Evolutionary conservation across 2,888 invertebrate species (phyloP), one percentile per base, ranked within the genome.

Genomic region (Lochmaea capreae): DNA sequence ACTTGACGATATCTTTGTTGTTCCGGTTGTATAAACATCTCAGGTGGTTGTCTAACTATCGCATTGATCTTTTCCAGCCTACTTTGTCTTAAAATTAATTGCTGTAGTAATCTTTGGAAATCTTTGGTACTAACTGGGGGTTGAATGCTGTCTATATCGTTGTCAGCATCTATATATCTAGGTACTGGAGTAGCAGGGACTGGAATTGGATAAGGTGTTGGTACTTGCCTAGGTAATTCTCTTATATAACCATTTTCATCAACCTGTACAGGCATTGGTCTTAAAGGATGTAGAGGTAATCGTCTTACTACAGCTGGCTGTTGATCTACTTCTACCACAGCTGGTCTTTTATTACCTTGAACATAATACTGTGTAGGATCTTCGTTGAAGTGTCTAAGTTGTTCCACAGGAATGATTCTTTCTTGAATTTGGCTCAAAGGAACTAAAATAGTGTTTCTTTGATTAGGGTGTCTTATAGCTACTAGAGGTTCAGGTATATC

Each of bases 61-160:
- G 81, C 89, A 88, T 90, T 90, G 18, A 91, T 84, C 58, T 88
- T 87, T 84, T 91, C 91, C 77, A 92, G 82, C 61, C 90, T 87
- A 79, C 89, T 90, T 85, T 93, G 93, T 66, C 93, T 87, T 43
- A 91, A 83, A 52, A 93, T 89, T 71, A 94, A 86, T 83, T 92
- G 90, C 76, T 93, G 91, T 8, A 94, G 87, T 57, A 94, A 86
- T 65, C 91, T 88, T 82, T 93, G 92, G 75, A 93, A 91, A 83
- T 94, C 93, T 81, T 91, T 89, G 1, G 93, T 91, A 81, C 93
- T 93, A 2, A 93, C 90, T 9, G 93, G 93, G 11, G 93, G 90
- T 65, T 91, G 89, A 61, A 92, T 92, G 2, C 90, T 88, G 73
- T 90, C 90, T 85, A 90, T 88, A 75, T 90, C 90, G 33, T 89